Base-by-base conservation (phyloP, 2,888 invertebrate genomes). In the Ptycholaimellus sp. region DNA sequence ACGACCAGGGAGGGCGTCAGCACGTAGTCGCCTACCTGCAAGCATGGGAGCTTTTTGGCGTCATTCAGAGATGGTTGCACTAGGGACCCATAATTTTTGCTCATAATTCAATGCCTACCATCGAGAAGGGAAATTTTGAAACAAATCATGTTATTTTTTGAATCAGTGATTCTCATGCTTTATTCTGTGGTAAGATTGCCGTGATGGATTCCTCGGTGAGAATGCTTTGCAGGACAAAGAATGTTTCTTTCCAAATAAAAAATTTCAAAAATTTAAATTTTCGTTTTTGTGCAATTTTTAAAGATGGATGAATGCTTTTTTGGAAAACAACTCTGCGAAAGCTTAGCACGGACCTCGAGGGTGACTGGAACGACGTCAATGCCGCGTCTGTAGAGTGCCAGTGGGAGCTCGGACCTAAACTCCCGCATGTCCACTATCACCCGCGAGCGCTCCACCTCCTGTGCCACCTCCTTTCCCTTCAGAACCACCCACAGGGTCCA, bases 1-100 rank as follows among this genome's bases (percentile, higher is more conserved):
- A 96, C 76, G 54, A 93, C 90, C 45, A 90, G 78, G 18, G 87
- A 82, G 0, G 87, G 82, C 0, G 90, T 82, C 14, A 99, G 65
- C 54, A 96, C 82, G 58, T 99, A 96, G 63, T 96, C 96, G 1
- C 93, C 96, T 40, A 96, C 74, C 77, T 80, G 50, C 16, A 57
- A 29, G n/a, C 33, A 38, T 16, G 28, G 9, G 17, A 13, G 9
- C 19, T 33, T 17, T 34, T 11, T 14, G 16, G 37, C 7, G 21
- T 14, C 7, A 22, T 18, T 29, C 28, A 27, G 7, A 36, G 3
- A 17, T 14, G 23, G 11, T 34, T 35, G 17, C 29, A 18, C 5
- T 9, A 9, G 9, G 17, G 13, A n/a, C 16, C 9, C 33, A 16
- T 21, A 18, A 13, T 9, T 5, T 33, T 18, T 19, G 6, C 16